Evolutionary conservation across 2,888 invertebrate species (phyloP).

Genomic region (Habrosyne pyritoides): DNA sequence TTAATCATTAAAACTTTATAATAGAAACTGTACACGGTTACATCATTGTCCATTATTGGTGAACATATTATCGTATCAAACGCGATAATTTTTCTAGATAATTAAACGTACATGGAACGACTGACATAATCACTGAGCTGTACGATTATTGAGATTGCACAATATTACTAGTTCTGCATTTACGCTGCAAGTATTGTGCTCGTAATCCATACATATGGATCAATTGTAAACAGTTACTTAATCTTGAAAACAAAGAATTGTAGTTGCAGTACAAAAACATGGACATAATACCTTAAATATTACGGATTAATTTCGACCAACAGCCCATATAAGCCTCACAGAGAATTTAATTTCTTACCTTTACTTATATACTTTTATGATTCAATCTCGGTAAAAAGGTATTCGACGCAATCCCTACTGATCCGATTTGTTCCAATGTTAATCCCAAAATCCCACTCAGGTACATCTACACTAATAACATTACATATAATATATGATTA

Average conservation of each 20-base stretch:
- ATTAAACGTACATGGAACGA: constrained; percentile 1
- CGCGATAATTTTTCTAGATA: neutral
- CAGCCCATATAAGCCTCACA: neutral
- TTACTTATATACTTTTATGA: neutral
- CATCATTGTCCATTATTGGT: neutral
- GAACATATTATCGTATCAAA: neutral
- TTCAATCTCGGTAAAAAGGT: neutral
- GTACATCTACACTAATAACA: neutral
- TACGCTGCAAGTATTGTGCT: neutral
- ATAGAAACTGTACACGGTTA: neutral
- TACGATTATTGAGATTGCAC: neutral
- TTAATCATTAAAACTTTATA: neutral
- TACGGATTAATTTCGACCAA: neutral
- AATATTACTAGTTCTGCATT: neutral
- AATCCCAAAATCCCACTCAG: constrained; percentile 2
- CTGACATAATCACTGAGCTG: constrained; percentile 9
- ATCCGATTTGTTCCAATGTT: neutral
- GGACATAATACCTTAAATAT: too few relatives aligned
- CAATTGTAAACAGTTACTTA: neutral
- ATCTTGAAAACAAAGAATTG: neutral
- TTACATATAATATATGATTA: neutral
- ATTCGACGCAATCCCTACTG: neutral
- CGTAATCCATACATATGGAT: neutral
- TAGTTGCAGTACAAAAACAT: neutral
- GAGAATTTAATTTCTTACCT: neutral